Conservation (phyloP, 2,113 vertebrate genomes). For the Beaufortia kweichowensis region DNA sequence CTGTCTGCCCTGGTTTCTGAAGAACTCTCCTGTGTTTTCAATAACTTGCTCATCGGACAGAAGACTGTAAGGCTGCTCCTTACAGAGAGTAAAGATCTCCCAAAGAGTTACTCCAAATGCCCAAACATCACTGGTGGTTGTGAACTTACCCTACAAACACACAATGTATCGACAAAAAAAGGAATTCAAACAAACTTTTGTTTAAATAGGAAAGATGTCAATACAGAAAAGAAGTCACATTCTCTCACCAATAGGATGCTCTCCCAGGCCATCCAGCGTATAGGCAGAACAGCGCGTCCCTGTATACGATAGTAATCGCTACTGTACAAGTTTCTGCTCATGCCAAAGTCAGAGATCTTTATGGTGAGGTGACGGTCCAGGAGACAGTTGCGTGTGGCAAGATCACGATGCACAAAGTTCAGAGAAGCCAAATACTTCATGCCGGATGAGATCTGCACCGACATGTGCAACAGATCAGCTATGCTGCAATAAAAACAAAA, state of each 20-base stretch:
- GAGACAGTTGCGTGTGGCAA: slow-evolving; percentile 84
- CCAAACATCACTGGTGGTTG: slow-evolving; percentile 83
- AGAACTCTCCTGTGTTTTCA: slow-evolving; percentile 86
- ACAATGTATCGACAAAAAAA: background rate
- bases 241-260: slow-evolving; percentile 81
- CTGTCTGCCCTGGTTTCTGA: slow-evolving; percentile 85
- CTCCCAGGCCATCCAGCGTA: slow-evolving; percentile 88
- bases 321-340: slow-evolving; percentile 85
- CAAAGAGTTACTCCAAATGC: slow-evolving; percentile 84
- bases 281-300: slow-evolving; percentile 82
- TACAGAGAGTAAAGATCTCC: slow-evolving; percentile 86
- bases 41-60: slow-evolving; percentile 85
- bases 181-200: background rate
- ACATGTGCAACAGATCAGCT: slow-evolving; percentile 82
- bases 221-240: too few relatives aligned
- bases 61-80: slow-evolving; percentile 84
- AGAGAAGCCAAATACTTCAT: slow-evolving; percentile 83
- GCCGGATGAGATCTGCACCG: slow-evolving; percentile 81
- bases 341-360: slow-evolving; percentile 85
- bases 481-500: slow-evolving; percentile 62
- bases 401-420: slow-evolving; percentile 83
- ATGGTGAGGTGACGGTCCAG: slow-evolving; percentile 84
- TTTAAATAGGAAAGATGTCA: too few relatives aligned
- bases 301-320: slow-evolving; percentile 87
- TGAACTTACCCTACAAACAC: slow-evolving; percentile 81